Evolutionary conservation across 1,140 invertebrate species (phyloP).

Genomic region (Eriocheir sinensis): DNA sequence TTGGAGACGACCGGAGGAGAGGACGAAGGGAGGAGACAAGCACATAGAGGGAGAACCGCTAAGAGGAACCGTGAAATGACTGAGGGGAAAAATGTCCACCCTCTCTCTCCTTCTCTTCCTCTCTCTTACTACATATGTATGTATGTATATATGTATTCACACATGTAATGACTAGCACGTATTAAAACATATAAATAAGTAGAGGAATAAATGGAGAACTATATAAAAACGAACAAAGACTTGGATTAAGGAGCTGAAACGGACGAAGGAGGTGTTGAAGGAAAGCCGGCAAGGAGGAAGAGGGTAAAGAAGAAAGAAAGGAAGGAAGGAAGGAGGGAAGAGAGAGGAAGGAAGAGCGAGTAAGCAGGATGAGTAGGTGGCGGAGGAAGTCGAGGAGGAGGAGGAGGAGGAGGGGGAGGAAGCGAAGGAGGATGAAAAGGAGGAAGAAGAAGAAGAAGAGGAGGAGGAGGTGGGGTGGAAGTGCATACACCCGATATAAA

Average conservation of each 20-base stretch:
- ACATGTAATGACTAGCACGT: too few relatives aligned
- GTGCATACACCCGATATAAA: slow-evolving; percentile 24
- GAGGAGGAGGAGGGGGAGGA: background rate
- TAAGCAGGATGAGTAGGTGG: background rate
- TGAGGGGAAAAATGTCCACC: too few relatives aligned
- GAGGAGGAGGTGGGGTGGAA: background rate
- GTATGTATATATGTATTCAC: background rate
- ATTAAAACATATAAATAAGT: slow-evolving; percentile 6
- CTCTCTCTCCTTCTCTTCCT: too few relatives aligned
- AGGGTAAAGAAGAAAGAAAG: slow-evolving; percentile 6
- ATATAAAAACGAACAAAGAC: slow-evolving; percentile 18
- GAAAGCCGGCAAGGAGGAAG: background rate
- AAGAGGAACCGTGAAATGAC: background rate
- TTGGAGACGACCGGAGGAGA: background rate
- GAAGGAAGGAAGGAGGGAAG: background rate
- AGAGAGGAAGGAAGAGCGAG: background rate
- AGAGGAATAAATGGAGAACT: slow-evolving; percentile 14
- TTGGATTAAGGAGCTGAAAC: slow-evolving; percentile 15
- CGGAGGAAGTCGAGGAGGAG: background rate
- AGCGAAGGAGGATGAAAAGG: background rate
- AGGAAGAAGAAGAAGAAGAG: background rate
- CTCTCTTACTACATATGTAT: background rate
- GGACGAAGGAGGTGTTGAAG: slow-evolving; percentile 11
- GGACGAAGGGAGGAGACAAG: background rate
- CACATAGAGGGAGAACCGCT: background rate